Percentiles rank a stretch among this genome's conserved stretches.
Evolutionary conservation across 1,140 invertebrate genomes (phyloP).

Genomic region (Agraylea sexmaculata): DNA sequence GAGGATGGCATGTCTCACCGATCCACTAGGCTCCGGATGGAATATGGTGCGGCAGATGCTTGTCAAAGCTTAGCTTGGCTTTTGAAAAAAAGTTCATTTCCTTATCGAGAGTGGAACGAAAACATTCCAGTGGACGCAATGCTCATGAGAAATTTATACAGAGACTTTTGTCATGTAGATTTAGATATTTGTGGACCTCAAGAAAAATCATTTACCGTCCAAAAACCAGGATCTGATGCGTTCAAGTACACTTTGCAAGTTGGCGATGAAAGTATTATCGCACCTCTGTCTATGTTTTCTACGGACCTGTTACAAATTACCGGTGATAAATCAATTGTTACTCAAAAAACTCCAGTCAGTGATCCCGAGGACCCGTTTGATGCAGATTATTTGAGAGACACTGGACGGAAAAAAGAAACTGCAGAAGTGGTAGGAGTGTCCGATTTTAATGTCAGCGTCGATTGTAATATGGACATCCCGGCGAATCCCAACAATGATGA

Average conservation of each 20-base stretch:
- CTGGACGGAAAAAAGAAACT: conserved; percentile 52
- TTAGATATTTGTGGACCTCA: conserved; percentile 75
- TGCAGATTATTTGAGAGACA: conserved; percentile 81
- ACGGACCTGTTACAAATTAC: conserved; percentile 81
- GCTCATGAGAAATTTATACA: conserved; percentile 74
- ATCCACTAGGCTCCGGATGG: conserved; percentile 67
- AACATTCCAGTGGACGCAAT: conserved; percentile 57
- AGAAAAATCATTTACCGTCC: conserved; percentile 66
- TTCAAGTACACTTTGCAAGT: conserved; percentile 71
- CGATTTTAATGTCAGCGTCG: conserved; percentile 40
- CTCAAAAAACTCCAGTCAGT: conserved; percentile 61
- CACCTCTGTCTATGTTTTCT: conserved; percentile 77
- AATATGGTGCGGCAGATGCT: conserved; percentile 84
- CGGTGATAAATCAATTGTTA: conserved; percentile 56
- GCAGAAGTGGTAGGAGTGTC: conserved; percentile 48
- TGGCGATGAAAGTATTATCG: conserved; percentile 88
- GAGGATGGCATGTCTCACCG: conserved; percentile 91
- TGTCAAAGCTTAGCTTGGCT: conserved; percentile 78
- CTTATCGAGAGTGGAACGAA: conserved; percentile 67
- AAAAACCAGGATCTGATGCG: conserved; percentile 56
- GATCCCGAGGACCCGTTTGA: conserved; percentile 91
- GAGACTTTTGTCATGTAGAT: conserved; percentile 84
- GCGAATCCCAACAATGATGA: conserved; percentile 48
- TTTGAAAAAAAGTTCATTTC: conserved; percentile 78
- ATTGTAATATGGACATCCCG: too few relatives aligned